Base-by-base conservation (phyloP, 2,888 invertebrate species). In the Ophioninae sp. region DNA sequence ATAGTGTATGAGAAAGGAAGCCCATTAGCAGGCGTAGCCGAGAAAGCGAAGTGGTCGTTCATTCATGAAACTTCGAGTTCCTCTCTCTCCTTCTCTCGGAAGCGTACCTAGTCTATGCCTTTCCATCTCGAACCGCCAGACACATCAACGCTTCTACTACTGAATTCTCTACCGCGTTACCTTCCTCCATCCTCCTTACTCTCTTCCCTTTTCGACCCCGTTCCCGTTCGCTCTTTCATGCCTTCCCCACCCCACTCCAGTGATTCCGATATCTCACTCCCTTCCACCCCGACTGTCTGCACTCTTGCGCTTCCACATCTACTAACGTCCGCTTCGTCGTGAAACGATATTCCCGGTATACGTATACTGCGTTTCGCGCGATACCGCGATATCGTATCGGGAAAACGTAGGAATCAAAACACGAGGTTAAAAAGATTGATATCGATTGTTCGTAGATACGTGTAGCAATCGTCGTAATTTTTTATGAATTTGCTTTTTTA, bases 21-120 rank as follows among this genome's bases (percentile, higher is more conserved):
- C 88, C 89, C 90, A 91, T 91, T 91, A 91, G 90, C 88, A 87
- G 82, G 86, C 87, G 88, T 87, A 87, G 86, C 88, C 84, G 83
- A 83, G 88, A 83, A 83, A 73, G 83, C 83, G 72, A 70, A 83
- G 82, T 78, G 89, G 87, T 88, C 89, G 91, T 91, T 91, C 91
- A 91, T 91, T 92, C 91, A 91, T 91, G 89, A 91, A 89, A 79
- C 88, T 88, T 68, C 59, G 50, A 62, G 7, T 59, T 75, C 69
- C 75, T 74, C 73, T 65, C 72, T 17, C 78, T 37, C 62, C 37
- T 50, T 76, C 65, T 44, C 67, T 72, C 72, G 56, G 70, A 57
- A 70, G 23, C 8, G 41, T 41, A n/a, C n/a, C n/a, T n/a, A 39
- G 20, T 74, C 50, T 17, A 56, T 69, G 21, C 50, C 56, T 62